A percentile compares a stretch with the other conserved stretches of the same genome.
These are phyloP conservation scores for Zygogramma bicolorata DNA, from an alignment of 2,888 invertebrate species.

Conservation along the genomic window DNA sequence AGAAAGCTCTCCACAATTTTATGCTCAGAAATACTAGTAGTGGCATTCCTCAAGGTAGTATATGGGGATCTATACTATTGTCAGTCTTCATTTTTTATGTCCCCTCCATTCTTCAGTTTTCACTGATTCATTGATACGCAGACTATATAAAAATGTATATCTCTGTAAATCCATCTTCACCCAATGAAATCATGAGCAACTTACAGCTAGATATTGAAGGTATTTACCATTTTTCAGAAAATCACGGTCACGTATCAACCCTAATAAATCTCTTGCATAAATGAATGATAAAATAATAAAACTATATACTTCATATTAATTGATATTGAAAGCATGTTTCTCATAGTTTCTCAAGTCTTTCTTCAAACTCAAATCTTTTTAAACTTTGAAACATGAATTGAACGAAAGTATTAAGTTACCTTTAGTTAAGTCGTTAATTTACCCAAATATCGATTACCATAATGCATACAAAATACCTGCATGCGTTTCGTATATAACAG, in stretches of 20 bases:
- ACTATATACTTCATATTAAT: background rate
- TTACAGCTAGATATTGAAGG: background rate
- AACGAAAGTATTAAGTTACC: no score
- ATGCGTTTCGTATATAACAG: no score
- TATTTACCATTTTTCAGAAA: background rate
- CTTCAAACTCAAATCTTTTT: no score
- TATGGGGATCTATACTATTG: background rate
- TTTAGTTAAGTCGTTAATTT: no score
- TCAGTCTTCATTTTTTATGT: background rate
- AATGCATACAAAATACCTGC: no score
- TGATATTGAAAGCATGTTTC: background rate
- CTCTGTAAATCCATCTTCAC: background rate
- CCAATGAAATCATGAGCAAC: background rate
- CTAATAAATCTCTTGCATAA: background rate
- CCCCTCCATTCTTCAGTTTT: background rate
- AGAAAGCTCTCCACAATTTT: background rate
- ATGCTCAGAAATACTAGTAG: background rate
- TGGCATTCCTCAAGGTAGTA: conserved; percentile 9
- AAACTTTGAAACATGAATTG: no score
- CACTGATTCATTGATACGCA: background rate
- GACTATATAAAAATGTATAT: background rate
- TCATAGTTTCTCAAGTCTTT: background rate
- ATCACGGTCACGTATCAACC: background rate
- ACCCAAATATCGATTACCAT: background rate
- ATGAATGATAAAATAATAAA: background rate